Evolutionary conservation across 2,888 invertebrate species (phyloP), one percentile per base, ranked within the genome.

Genomic region (Pterobdella sp.): DNA sequence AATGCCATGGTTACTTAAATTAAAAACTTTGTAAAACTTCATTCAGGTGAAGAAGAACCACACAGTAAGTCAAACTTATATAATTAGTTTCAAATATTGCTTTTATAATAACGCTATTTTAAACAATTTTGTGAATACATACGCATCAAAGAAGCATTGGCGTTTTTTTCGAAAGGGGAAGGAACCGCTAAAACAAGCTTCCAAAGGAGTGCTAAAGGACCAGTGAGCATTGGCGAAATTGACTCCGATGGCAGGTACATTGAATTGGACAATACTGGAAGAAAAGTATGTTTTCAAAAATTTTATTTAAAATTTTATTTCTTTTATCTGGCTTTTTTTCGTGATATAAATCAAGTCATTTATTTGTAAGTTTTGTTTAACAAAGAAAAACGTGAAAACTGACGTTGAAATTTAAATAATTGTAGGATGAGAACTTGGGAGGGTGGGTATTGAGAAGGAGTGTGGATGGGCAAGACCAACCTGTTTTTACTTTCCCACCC

Each of bases 151-250:
- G 73, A 73, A 18, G 69, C 52, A 10, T 31, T 73, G 22, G 35
- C 26, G 68, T 69, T 69, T 49, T 69, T 82, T 79, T 81, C 82
- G 79, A 79, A 82, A 69, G 83, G 85, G 1, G 86, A 86, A 77
- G 85, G 85, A 72, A 84, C 85, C 10, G 85, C 86, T 60, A 86
- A 85, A 79, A 86, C 86, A 0, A 86, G 86, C 18, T 86, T 85
- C 82, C 85, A 74, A 56, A 32, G 74, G n/a, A 74, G 74, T 34
- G 72, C 74, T 14, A 74, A 74, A 36, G 74, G 74, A 31, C 74
- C 74, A 26, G 74, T 74, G 56, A 49, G 65, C 42, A 72, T 74
- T 36, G 68, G 68, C 4, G 85, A 86, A 77, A 84, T 84, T 71
- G 80, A 81, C 73, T 82, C 85, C 7, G 84, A 85, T 74, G 86